Evolutionary conservation across 2,888 invertebrate species (phyloP), one percentile per base, ranked within the genome.

Genomic region (Coelinius sp.): DNA sequence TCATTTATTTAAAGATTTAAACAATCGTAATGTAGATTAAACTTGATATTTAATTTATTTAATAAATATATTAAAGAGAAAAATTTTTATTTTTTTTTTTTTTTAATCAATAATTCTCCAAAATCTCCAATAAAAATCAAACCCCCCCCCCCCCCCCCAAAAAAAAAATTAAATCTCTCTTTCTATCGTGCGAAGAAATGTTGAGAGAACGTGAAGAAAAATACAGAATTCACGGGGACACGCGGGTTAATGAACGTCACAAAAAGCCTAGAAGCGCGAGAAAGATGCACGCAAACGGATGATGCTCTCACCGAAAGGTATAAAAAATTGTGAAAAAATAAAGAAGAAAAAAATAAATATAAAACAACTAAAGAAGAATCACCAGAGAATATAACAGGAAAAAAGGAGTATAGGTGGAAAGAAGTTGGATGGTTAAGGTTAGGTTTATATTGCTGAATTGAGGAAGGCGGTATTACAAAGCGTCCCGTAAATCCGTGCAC

Each of bases 391-490:
- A 79, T 74, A 73, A 73, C 66, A 53, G 70, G 63, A 25, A 76
- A 75, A 76, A 74, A 73, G 63, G 56, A 56, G 56, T 46, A 65
- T 69, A 53, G 22, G 75, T 75, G 74, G 75, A 74, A 75, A 74
- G 68, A 73, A 67, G 63, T 64, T 74, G 62, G 72, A 68, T 70
- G 71, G 62, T 56, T 77, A 73, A 74, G 76, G 81, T 80, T 80
- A 78, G 76, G 81, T 81, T n/a, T 85, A 83, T 85, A 87, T 85
- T 84, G 85, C 81, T 85, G 86, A 86, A 86, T 86, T 85, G 87
- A 86, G 86, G 85, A 86, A 86, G 86, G 86, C 87, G 87, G 86
- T 83, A 81, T 86, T 84, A 86, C 86, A 87, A 87, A 87, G 87
- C 85, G 83, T 77, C 84, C 86, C 87, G 87, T 87, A 87, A 87